Base-by-base conservation (phyloP, 1,140 invertebrate species). In the Glossosoma conforme region DNA sequence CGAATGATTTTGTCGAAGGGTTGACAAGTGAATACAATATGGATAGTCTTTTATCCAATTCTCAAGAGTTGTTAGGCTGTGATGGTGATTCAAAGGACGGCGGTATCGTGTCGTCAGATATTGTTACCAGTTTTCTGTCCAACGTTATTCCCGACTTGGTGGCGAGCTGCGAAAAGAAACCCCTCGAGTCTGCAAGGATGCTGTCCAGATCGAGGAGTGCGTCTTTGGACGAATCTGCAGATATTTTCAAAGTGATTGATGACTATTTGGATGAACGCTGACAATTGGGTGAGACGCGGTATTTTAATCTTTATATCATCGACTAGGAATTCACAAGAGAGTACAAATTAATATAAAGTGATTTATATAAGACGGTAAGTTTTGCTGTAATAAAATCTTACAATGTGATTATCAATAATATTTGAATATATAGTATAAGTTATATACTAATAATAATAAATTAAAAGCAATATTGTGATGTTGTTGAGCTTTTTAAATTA, bases 131-230 rank as follows among this genome's bases (percentile, higher is more conserved):
- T 14, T 28, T 44, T 14, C 24, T 54, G 32, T 38, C 43, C 15
- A 43, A 51, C 14, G 17, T 28, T 3, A 43, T 55, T 40, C 53
- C 53, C 2, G 53, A 55, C 42, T 14, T 55, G 14, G 47, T 55
- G 4, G 47, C 47, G 8, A 44, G 53, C 24, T 55, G 53, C 19
- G 47, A 44, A 21, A 55, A 46, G 41, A 13, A 40, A 19, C 17
- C 30, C 3, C 11, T 20, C 18, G 32, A 38, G 21, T 32, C 38
- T 14, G 8, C 1, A 45, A 28, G 1, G 32, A 32, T 13, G 13
- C 41, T 20, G 36, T 2, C n/a, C 36, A 2, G 3, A 15, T 18
- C 8, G 22, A 9, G 32, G 33, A 17, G 0, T 38, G 21, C 3
- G 45, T 24, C n/a, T 41, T 24, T 33, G 14, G 47, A 42, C n/a